phyloP scores from a whole-genome alignment of 2,113 vertebrate species.

The Fregata magnificens region DNA sequence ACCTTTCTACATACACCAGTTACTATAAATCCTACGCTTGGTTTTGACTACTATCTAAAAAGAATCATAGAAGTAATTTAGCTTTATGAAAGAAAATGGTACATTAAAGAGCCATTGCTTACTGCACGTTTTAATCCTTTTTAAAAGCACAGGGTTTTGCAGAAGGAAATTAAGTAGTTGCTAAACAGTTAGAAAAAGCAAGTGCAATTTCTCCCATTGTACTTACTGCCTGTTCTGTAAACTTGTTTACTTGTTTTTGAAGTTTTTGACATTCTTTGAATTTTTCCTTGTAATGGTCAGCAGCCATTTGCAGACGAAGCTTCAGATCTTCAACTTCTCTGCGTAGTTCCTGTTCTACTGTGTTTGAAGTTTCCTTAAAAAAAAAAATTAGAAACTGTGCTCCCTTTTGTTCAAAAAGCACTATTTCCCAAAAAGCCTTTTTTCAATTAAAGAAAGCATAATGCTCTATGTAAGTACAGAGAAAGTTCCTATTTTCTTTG shows the following conservation, averaged over 20 bases:
- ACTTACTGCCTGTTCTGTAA: slow-evolving; percentile 90
- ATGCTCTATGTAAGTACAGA: background rate
- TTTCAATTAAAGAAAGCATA: background rate
- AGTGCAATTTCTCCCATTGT: background rate
- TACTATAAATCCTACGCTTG: background rate
- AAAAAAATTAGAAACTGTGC: background rate
- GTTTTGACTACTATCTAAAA: background rate
- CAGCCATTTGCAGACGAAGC: slow-evolving; percentile 96
- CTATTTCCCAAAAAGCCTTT: background rate
- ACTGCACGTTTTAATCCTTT: background rate
- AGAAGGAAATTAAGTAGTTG: background rate
- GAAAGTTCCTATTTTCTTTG: background rate
- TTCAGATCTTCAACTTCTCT: slow-evolving; percentile 97
- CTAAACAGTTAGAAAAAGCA: background rate
- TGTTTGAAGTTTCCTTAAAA: slow-evolving; percentile 73
- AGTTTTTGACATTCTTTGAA: slow-evolving; percentile 97
- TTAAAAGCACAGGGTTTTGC: background rate
- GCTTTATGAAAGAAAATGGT: background rate
- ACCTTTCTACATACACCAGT: background rate
- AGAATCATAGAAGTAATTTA: background rate
- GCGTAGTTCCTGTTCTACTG: slow-evolving; percentile 87
- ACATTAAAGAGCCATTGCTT: background rate
- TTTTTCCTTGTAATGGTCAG: slow-evolving; percentile 98
- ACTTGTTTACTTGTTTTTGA: slow-evolving; percentile 91
- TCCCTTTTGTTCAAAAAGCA: background rate